Evolutionary conservation across 2,888 invertebrate genomes (phyloP).

Genomic region (Vanessa cardui): DNA sequence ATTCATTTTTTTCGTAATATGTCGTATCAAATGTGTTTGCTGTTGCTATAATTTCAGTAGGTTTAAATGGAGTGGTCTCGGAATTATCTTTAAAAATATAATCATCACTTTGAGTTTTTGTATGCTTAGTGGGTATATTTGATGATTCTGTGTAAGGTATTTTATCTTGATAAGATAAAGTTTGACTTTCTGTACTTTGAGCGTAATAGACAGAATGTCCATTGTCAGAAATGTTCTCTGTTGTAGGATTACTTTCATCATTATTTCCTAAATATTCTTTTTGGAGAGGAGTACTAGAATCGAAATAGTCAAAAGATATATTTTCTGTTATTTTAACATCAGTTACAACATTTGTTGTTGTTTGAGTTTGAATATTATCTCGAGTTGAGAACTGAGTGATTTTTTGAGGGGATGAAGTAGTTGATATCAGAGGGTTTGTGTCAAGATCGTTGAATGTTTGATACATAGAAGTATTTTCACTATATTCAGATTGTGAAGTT

Average conservation of each 20-base stretch:
- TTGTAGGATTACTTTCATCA: neutral
- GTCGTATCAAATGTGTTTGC: neutral
- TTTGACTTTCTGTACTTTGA: neutral
- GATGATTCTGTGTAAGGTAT: neutral
- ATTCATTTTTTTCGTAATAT: neutral
- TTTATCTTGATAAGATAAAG: neutral
- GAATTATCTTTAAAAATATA: neutral
- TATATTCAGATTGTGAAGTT: neutral
- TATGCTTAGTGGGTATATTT: neutral
- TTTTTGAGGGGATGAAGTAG: neutral
- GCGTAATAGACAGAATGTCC: neutral
- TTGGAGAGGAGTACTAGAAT: neutral
- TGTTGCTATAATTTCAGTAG: neutral
- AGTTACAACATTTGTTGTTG: neutral
- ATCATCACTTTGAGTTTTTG: neutral
- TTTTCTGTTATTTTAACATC: neutral
- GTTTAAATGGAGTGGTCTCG: neutral
- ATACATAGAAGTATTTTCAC: neutral
- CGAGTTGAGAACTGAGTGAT: neutral
- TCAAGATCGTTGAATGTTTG: neutral
- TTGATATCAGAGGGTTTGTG: neutral
- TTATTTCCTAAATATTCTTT: neutral
- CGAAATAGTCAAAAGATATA: neutral
- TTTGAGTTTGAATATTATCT: constrained; percentile 1
- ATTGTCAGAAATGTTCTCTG: neutral